Base-by-base conservation (phyloP, 2,888 invertebrate species). In the Megalurothrips usitatus region DNA sequence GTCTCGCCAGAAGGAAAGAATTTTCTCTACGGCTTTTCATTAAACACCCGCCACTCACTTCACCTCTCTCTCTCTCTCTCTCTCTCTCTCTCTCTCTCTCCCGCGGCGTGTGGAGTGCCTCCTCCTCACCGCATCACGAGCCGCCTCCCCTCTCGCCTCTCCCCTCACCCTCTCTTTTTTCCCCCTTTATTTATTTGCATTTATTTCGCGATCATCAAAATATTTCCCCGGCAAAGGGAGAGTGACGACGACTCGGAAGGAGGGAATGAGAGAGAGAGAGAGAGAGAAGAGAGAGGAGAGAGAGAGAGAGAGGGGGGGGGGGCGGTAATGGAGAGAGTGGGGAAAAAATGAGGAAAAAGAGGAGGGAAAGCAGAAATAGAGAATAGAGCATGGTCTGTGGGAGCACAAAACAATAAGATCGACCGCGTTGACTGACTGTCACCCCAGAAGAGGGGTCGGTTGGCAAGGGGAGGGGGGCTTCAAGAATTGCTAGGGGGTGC, bases 141-240 rank as follows among this genome's bases (percentile, higher is more conserved):
- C 2, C 34, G 34, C 34, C 34, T 43, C 34, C 34, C 34, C 34
- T 43, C 34, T 43, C 34, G 34, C 6, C 34, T 43, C 34, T 43
- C 34, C 34, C 34, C n/a, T n/a, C 34, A 43, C 34, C 34, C 34
- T 43, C 34, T 43, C 6, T 6, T 43, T 43, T 43, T n/a, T n/a
- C n/a, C 63, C 63, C 63, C 63, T 63, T 68, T 68, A 17, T 68
- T 68, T 68, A 68, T 68, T 68, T 68, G 68, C 68, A 68, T 68
- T 68, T 68, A 68, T 68, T 68, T 68, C 68, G 23, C 68, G 68
- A 68, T 68, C 68, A 68, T 68, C 68, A 68, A 68, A 68, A 68
- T 68, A 68, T 68, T 68, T 68, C 68, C n/a, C 68, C 68, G n/a
- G 68, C 23, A 23, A 23, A 6, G 6, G 68, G 19, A 52, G 52